phyloP scores from a whole-genome alignment of 2,113 vertebrate species.

The Xiphophorus maculatus region DNA sequence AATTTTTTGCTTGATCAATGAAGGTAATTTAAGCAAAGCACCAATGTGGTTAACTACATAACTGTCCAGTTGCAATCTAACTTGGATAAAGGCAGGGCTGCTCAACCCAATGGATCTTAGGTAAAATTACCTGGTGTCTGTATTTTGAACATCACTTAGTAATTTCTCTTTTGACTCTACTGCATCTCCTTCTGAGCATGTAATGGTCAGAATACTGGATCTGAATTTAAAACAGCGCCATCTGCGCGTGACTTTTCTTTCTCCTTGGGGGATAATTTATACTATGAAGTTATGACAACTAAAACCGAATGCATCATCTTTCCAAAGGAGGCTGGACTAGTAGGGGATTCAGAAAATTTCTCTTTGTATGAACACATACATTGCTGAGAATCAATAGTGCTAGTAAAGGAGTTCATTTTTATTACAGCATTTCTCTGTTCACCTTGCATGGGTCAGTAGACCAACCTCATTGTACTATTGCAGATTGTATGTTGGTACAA shows the following conservation, averaged over 20 bases:
- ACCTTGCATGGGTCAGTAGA: background rate
- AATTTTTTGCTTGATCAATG: background rate
- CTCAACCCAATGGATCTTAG: background rate
- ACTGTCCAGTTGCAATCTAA: background rate
- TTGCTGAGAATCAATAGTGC: background rate
- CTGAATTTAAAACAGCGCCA: conserved; percentile 1
- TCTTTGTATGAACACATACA: background rate
- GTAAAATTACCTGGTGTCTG: background rate
- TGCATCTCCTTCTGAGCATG: background rate
- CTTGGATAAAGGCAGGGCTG: background rate
- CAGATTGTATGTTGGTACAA: background rate
- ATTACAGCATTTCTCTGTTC: background rate
- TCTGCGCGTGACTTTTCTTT: background rate
- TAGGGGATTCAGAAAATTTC: background rate
- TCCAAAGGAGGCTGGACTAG: background rate
- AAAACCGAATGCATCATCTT: conserved; percentile 1
- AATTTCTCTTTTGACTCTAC: background rate
- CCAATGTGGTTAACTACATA: background rate
- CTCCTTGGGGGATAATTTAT: background rate
- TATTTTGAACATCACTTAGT: background rate
- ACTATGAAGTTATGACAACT: background rate
- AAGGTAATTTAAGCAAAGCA: background rate
- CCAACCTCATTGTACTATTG: background rate
- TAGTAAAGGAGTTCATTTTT: background rate
- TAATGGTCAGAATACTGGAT: background rate